These are phyloP conservation scores for Rhinolophus sinicus DNA, from an alignment of 2,113 vertebrate species.

Conservation along the genomic window DNA sequence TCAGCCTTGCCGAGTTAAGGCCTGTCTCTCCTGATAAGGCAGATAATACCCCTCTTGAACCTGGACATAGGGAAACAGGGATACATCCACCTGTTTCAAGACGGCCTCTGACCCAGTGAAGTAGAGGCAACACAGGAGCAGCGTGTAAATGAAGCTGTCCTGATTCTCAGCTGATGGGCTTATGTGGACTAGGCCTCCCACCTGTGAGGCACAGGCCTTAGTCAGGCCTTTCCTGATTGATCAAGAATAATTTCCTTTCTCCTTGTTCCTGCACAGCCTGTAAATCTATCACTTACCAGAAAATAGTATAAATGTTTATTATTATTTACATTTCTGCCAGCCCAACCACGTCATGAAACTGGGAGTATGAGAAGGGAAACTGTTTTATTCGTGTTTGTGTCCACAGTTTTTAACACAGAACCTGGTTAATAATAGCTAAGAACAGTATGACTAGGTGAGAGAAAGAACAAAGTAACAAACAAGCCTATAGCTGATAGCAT, in stretches of 20 bases:
- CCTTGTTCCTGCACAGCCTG: neutral
- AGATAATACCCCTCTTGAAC: neutral
- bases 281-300: neutral
- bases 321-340: neutral
- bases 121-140: neutral
- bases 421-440: neutral
- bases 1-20: neutral
- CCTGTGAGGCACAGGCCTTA: neutral
- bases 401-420: neutral
- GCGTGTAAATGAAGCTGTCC: neutral
- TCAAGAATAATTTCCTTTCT: conserved; percentile 9
- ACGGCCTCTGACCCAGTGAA: neutral
- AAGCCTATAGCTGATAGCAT: neutral
- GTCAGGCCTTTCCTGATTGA: neutral
- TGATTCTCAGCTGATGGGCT: neutral
- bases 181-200: neutral
- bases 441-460: neutral
- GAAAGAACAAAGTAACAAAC: neutral
- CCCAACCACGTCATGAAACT: neutral
- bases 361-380: neutral
- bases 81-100: neutral
- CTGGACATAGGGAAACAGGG: neutral
- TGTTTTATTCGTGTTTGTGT: neutral
- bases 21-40: neutral
- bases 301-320: conserved; percentile 23